These are phyloP conservation scores for Riparia riparia DNA, from an alignment of 2,113 vertebrate species.

Conservation along the genomic window DNA sequence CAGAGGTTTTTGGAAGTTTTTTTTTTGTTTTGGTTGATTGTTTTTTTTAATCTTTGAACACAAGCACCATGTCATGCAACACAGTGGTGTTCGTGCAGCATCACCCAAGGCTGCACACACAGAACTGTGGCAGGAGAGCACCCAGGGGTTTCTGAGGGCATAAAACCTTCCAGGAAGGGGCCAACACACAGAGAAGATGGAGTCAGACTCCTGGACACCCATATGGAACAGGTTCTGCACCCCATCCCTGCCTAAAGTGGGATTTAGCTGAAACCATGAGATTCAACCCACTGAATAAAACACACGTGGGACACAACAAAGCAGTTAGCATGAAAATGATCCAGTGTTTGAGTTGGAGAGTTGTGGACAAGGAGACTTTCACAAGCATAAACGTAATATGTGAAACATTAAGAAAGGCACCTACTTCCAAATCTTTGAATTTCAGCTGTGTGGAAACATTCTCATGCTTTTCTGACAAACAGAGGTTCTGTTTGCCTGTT, in stretches of 20 bases:
- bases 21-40: background rate
- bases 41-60: background rate
- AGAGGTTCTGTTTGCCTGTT: background rate
- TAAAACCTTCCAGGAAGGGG: background rate
- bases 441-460: background rate
- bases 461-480: background rate
- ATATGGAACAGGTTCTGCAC: background rate
- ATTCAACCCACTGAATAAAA: background rate
- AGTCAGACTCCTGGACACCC: background rate
- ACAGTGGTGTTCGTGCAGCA: background rate
- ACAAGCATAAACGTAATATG: background rate
- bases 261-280: background rate
- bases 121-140: background rate
- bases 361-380: background rate
- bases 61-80: background rate
- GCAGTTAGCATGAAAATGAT: background rate
- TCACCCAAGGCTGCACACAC: background rate
- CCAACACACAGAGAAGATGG: background rate
- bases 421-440: background rate
- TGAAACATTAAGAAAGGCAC: background rate
- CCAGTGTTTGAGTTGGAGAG: background rate
- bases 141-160: background rate
- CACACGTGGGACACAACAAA: background rate
- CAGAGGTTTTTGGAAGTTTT: rapidly evolving
- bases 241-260: background rate